Conservation (phyloP, 2,797 vertebrate genomes). For the Balearica regulorum region DNA sequence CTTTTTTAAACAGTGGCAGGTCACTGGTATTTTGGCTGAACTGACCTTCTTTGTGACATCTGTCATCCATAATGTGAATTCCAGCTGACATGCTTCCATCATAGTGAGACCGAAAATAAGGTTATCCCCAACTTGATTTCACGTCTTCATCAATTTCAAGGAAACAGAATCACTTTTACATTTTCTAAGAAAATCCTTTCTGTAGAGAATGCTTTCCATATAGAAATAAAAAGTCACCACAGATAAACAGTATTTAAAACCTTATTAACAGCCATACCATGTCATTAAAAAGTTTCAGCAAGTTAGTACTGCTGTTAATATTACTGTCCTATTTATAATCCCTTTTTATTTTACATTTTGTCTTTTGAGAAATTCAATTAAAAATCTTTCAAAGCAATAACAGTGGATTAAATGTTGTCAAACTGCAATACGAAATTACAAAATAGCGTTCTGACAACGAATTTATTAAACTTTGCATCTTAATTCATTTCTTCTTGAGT, state of each 20-base stretch:
- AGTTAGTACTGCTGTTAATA: constrained; percentile 31
- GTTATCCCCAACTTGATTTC: constrained; percentile 6
- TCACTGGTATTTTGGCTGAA: neutral
- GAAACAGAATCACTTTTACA: constrained; percentile 20
- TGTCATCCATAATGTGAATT: neutral
- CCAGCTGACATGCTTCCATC: neutral
- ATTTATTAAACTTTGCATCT: constrained; percentile 55
- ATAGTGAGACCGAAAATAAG: neutral
- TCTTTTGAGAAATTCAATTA: constrained; percentile 71
- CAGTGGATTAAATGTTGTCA: constrained; percentile 65
- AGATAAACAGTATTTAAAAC: constrained; percentile 32
- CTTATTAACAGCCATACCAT: constrained; percentile 51
- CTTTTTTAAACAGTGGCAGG: neutral
- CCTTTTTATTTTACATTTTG: constrained; percentile 58
- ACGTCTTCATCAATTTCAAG: constrained; percentile 31
- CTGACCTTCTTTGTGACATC: neutral
- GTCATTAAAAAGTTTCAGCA: constrained; percentile 55
- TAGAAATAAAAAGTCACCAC: constrained; percentile 4
- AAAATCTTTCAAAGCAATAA: constrained; percentile 66
- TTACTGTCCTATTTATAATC: constrained; percentile 39
- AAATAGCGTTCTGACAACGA: constrained; percentile 47
- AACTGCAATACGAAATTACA: constrained; percentile 48
- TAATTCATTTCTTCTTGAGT: constrained; percentile 28
- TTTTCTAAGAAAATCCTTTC: constrained; percentile 53
- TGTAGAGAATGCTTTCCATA: constrained; percentile 39